Base-by-base conservation (phyloP, 2,888 invertebrate species). In the Lypha dubia region DNA sequence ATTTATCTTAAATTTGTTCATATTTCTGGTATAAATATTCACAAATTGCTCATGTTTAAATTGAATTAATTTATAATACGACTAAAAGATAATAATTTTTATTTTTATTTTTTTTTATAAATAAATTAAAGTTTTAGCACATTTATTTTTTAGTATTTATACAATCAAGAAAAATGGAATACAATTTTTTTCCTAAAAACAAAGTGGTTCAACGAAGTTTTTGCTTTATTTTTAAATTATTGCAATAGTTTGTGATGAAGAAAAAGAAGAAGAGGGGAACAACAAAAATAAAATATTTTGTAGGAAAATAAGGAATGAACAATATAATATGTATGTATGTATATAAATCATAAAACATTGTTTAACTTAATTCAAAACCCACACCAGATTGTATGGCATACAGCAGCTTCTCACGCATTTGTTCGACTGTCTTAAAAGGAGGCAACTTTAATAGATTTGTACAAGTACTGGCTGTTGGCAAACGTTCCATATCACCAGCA, bases 381-480 rank as follows among this genome's bases (percentile, higher is more conserved):
- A 98, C 96, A 88, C 97, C 98, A 84, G 98, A 96, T 93, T 98
- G 97, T 89, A 99, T 97, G 58, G 98, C 98, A 90, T 98, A 98
- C 11, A 98, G 92, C 77, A 99, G 93, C 92, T 98, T 98, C 88
- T 96, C 95, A 49, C 95, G 94, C 89, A 99, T 93, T 75, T 95
- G 93, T 76, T 95, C 94, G 88, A 96, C 95, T 65, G 96, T 95
- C 85, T 94, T 94, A 91, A 98, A 98, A 89, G 98, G 96, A 0
- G 99, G 99, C 88, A 99, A 94, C 93, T 99, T 99, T 84, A 99
- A 93, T 85, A 99, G 94, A 94, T 99, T 99, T 96, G 99, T 97
- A 91, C 99, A 99, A 5, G 99, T 99, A 92, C 98, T 98, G 9
- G 99, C 97, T 13, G 99, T 98, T 0, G 99, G 99, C 89, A 99